A percentile compares a stretch with the other conserved stretches of the same genome.
Conservation (phyloP, 2,113 vertebrate genomes). For the Spilogale gracilis region DNA sequence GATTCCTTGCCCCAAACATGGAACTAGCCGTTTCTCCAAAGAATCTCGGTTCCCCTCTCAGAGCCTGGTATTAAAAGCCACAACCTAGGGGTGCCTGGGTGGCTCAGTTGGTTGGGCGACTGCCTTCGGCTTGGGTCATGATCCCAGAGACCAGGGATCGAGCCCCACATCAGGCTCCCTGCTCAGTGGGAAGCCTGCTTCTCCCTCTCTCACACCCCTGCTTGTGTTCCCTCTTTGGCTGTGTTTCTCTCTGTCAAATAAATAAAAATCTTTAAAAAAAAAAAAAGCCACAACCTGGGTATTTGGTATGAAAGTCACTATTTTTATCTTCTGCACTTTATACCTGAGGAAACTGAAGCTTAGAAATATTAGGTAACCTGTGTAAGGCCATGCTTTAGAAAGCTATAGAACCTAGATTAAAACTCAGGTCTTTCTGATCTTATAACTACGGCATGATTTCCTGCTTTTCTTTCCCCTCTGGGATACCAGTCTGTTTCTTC, state of each 20-base stretch:
- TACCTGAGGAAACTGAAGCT: neutral
- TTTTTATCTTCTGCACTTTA: conserved; percentile 27
- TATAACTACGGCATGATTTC: neutral
- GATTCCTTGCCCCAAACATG: neutral
- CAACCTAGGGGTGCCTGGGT: neutral
- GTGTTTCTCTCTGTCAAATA: too few relatives aligned
- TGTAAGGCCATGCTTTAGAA: neutral
- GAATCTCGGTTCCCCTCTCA: neutral
- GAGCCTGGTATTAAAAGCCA: neutral
- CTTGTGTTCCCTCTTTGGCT: too few relatives aligned
- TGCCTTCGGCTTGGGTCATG: too few relatives aligned
- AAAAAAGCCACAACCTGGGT: neutral
- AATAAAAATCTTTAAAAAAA: too few relatives aligned
- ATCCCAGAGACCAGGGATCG: too few relatives aligned
- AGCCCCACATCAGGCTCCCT: too few relatives aligned
- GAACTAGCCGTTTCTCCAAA: conserved; percentile 25
- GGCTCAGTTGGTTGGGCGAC: too few relatives aligned
- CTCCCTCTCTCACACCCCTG: too few relatives aligned
- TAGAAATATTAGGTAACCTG: conserved; percentile 12
- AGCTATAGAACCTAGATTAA: neutral
- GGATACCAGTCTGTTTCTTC: neutral
- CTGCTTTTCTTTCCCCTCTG: neutral
- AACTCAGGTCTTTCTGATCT: neutral
- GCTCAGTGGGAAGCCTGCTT: too few relatives aligned
- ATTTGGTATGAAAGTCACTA: neutral